These are phyloP conservation scores for Cossypha dichroa DNA, from an alignment of 2,797 vertebrate species.

Conservation along the genomic window DNA sequence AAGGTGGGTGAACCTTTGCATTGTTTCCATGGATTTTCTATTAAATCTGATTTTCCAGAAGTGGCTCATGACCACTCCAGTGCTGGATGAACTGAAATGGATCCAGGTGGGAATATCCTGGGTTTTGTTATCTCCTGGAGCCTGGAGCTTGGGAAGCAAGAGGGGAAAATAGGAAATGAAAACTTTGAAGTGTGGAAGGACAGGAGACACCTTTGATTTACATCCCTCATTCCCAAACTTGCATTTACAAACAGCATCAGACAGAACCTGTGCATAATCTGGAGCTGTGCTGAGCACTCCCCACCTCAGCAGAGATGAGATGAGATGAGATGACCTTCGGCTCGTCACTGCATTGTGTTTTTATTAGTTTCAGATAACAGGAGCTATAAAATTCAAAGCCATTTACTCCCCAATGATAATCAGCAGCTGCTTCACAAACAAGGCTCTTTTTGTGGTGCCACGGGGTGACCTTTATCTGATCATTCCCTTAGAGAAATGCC, in stretches of 20 bases:
- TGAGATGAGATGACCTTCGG: conserved; percentile 67
- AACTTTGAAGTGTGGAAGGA: background rate
- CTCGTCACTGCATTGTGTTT: conserved; percentile 50
- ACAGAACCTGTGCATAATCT: background rate
- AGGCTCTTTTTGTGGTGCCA: background rate
- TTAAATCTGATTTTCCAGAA: conserved; percentile 51
- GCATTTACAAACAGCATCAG: background rate
- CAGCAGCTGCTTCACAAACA: conserved; percentile 43
- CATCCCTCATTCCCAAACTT: background rate
- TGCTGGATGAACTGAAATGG: background rate
- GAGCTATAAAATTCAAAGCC: conserved; percentile 55
- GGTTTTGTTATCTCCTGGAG: background rate
- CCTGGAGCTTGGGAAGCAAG: background rate
- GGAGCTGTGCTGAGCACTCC: background rate
- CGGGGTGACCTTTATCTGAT: background rate
- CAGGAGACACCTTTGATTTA: background rate
- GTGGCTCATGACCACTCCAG: background rate
- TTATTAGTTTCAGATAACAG: conserved; percentile 70
- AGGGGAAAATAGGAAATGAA: background rate
- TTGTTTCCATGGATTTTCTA: conserved; percentile 57
- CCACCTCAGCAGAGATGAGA: background rate
- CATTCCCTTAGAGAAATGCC: background rate
- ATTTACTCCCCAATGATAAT: conserved; percentile 54
- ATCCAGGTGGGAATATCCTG: background rate
- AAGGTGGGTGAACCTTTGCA: conserved; percentile 73